Percentiles rank a stretch among this genome's conserved stretches.
These are phyloP conservation scores for Cephalopterus ornatus DNA, from an alignment of 2,113 vertebrate species.

Conservation along the genomic window DNA sequence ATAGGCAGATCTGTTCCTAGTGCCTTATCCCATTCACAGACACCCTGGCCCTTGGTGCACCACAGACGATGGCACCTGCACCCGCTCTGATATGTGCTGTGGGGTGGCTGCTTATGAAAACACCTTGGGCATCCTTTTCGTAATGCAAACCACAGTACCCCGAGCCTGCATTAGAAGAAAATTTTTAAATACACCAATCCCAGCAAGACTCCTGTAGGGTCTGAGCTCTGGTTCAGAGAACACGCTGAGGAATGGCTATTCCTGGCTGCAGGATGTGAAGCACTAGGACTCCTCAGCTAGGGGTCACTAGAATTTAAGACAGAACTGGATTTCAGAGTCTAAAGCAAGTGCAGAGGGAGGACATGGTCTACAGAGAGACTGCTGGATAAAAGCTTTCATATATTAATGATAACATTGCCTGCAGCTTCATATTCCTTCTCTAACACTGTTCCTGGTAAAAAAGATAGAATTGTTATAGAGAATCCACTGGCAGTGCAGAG, in stretches of 20 bases:
- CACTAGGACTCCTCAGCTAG: neutral
- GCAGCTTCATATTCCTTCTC: neutral
- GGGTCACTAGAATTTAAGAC: slow-evolving; percentile 26
- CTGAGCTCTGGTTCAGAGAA: neutral
- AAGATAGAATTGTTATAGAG: neutral
- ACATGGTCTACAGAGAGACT: neutral
- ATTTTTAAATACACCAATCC: neutral
- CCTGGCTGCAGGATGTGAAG: neutral
- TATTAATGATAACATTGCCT: neutral
- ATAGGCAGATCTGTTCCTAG: neutral
- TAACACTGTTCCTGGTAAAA: neutral
- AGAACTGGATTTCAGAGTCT: neutral
- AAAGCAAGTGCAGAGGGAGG: neutral
- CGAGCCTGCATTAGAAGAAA: neutral
- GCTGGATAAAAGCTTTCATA: neutral
- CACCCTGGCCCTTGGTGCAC: neutral
- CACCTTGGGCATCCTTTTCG: neutral
- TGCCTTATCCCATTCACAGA: no score
- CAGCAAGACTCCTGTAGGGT: neutral
- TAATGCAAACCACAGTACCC: neutral
- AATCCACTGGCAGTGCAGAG: neutral
- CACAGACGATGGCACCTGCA: neutral
- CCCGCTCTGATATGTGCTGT: neutral
- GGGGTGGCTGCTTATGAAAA: neutral
- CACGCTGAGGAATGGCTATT: neutral